A percentile compares a stretch with the other conserved stretches of the same genome.
Evolutionary conservation across 64 coral and sea anemone species (phyloP).

Genomic region (Montipora efflorescens): DNA sequence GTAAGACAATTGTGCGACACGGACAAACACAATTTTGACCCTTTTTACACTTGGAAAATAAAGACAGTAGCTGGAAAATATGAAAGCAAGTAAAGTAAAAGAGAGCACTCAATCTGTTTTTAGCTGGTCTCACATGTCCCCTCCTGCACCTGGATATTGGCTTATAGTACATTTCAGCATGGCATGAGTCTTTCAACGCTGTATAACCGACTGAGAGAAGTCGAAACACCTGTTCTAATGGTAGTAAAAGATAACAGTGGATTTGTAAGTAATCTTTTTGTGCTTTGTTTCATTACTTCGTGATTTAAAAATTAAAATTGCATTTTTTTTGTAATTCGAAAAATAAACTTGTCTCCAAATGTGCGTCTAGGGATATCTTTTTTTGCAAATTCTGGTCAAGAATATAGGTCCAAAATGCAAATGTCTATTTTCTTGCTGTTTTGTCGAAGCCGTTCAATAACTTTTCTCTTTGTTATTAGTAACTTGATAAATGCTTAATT

Average conservation of each 20-base stretch:
- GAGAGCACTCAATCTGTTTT: not conserved
- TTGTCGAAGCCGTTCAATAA: not conserved
- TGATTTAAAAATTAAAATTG: no score
- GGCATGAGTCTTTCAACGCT: constrained; percentile 77
- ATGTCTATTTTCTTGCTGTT: not conserved
- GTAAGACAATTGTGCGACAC: no score
- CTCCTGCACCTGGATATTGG: constrained; percentile 56
- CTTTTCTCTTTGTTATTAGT: not conserved
- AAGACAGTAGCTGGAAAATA: no score
- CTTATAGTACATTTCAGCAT: constrained; percentile 80
- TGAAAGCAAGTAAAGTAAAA: no score
- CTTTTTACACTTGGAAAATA: no score
- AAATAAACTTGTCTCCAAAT: no score
- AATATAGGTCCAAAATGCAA: not conserved
- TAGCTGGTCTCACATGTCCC: constrained; percentile 55
- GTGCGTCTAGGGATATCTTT: no score
- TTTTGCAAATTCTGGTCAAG: no score
- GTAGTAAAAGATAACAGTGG: constrained; percentile 75
- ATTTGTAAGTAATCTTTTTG: not conserved
- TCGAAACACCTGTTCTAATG: constrained; percentile 78
- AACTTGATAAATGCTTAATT: no score
- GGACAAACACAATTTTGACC: no score
- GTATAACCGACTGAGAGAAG: constrained; percentile 72
- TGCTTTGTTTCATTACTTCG: no score
- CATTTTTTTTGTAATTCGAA: no score